phyloP scores from a whole-genome alignment of 2,113 vertebrate species.

The Anhinga rufa region DNA sequence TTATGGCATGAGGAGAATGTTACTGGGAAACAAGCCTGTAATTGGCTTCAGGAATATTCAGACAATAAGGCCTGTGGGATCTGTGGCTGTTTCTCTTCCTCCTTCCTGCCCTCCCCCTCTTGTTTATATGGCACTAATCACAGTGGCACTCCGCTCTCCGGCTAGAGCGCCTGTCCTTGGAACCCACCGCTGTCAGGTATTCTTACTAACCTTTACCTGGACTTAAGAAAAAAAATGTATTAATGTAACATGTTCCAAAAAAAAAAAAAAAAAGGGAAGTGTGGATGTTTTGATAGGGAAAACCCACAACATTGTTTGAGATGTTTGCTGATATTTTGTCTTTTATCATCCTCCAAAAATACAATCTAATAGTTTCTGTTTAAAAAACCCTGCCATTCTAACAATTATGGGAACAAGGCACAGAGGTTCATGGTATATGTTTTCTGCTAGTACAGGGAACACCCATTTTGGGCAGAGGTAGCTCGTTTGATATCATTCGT shows the following conservation, averaged over 20 bases:
- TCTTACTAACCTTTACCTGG: neutral
- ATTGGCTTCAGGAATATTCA: neutral
- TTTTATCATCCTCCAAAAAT: neutral
- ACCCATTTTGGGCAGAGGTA: neutral
- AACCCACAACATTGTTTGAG: neutral
- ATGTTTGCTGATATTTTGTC: neutral
- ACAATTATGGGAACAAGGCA: neutral
- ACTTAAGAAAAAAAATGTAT: neutral
- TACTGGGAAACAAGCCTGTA: neutral
- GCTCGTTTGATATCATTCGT: neutral
- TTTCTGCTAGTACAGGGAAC: neutral
- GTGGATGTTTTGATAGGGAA: neutral
- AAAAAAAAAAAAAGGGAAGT: neutral
- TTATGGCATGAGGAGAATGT: neutral
- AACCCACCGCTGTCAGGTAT: neutral
- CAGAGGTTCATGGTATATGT: neutral
- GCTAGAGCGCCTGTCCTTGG: neutral
- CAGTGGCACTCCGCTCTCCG: neutral
- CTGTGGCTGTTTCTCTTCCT: neutral
- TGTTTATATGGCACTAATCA: neutral
- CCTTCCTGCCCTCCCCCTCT: neutral
- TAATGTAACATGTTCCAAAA: neutral
- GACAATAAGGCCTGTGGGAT: constrained; percentile 11
- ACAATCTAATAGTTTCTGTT: neutral
- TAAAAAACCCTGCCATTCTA: neutral